Evolutionary conservation across 2,888 invertebrate species (phyloP).

Genomic region (Villa cingulata): DNA sequence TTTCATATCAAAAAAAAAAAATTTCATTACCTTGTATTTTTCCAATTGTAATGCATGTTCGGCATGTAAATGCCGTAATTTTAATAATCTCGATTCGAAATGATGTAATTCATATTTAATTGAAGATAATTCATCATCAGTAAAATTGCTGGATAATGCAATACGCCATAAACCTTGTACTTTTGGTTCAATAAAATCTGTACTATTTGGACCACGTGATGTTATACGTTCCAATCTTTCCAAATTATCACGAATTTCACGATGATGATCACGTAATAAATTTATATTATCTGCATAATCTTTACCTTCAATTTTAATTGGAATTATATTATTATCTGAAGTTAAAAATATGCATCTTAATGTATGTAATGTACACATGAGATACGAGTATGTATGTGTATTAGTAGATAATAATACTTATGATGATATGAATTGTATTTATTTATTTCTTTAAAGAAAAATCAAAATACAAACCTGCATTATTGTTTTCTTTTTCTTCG

Average conservation of each 20-base stretch:
- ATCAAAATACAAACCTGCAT: neutral
- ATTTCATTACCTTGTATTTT: conserved; percentile 43
- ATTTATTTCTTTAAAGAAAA: neutral
- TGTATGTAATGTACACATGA: no score
- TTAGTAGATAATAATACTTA: no score
- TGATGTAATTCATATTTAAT: conserved; percentile 64
- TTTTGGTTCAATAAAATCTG: conserved; percentile 81
- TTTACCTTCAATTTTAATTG: conserved; percentile 30
- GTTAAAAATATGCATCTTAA: neutral
- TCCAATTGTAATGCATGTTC: conserved; percentile 63
- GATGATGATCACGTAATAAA: conserved; percentile 57
- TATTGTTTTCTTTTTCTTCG: conserved; percentile 39
- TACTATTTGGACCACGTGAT: conserved; percentile 61
- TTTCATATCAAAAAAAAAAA: no score
- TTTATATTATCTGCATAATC: conserved; percentile 56
- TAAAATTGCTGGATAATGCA: conserved; percentile 67
- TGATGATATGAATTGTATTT: no score
- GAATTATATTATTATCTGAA: conserved; percentile 34
- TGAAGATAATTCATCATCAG: conserved; percentile 65
- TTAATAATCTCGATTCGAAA: conserved; percentile 73
- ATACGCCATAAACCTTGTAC: conserved; percentile 80
- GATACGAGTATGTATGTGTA: no score
- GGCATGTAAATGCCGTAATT: conserved; percentile 67
- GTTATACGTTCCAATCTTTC: conserved; percentile 62
- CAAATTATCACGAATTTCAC: conserved; percentile 61